Percentiles rank a stretch among this genome's conserved stretches.
Evolutionary conservation across 2,888 invertebrate species (phyloP).

Genomic region (Dugesia japonica): DNA sequence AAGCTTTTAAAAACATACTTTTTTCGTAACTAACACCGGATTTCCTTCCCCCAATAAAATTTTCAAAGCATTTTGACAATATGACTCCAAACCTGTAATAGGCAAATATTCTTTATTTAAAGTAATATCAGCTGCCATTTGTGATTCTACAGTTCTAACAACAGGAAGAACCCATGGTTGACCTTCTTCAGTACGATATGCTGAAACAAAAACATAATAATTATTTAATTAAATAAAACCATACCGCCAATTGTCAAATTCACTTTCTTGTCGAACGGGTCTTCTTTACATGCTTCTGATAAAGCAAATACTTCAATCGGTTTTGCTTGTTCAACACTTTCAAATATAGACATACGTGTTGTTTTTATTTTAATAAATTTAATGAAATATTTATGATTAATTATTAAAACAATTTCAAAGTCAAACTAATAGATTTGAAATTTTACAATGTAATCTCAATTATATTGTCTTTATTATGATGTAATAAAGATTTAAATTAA

Average conservation of each 20-base stretch:
- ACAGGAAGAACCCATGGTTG: conserved; percentile 95
- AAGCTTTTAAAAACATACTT: conserved; percentile 47
- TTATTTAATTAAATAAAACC: too few species aligned
- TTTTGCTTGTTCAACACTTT: conserved; percentile 60
- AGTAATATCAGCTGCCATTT: conserved; percentile 61
- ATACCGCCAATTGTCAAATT: conserved; percentile 89
- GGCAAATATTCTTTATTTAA: conserved; percentile 88
- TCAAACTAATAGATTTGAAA: too few species aligned
- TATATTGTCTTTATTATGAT: too few species aligned
- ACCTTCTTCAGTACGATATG: conserved; percentile 75
- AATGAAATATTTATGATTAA: background rate
- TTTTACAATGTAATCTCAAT: too few species aligned
- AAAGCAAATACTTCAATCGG: conserved; percentile 85
- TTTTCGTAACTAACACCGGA: conserved; percentile 56
- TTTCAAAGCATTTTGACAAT: conserved; percentile 60
- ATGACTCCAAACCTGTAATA: conserved; percentile 68
- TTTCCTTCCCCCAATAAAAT: conserved; percentile 71
- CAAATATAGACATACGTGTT: conserved; percentile 49
- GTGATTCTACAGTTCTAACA: conserved; percentile 69
- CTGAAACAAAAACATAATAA: too few species aligned
- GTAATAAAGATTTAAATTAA: too few species aligned
- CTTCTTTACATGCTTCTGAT: conserved; percentile 54
- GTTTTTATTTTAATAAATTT: background rate
- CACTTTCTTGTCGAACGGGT: conserved; percentile 65
- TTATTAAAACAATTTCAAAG: background rate